Percentiles rank a stretch among this genome's conserved stretches.
Conservation (phyloP, 2,113 vertebrate species). For the Sebastes schlegelii region DNA sequence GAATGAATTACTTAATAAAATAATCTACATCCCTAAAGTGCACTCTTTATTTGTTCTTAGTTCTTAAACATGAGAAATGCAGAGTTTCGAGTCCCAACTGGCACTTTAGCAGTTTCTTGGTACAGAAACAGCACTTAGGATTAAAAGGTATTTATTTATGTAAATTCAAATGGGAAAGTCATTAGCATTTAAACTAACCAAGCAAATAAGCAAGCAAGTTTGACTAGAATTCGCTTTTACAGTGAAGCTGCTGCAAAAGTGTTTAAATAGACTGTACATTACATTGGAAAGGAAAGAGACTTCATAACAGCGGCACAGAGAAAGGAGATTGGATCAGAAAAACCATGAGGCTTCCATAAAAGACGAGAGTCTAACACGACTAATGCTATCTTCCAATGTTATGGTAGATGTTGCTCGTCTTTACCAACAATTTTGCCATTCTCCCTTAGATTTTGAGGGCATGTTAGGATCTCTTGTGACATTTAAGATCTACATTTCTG, state of each 20-base stretch:
- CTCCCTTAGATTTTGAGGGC: not conserved
- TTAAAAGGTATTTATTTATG: not conserved
- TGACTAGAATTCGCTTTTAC: not conserved
- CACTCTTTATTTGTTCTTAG: not conserved
- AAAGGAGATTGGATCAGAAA: conserved; percentile 13
- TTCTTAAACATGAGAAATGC: no score
- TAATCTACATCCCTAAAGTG: not conserved
- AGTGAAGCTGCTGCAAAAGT: not conserved
- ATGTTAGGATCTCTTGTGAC: not conserved
- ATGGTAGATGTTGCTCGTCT: not conserved
- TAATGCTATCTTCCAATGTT: not conserved
- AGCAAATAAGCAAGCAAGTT: not conserved
- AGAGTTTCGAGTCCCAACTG: not conserved
- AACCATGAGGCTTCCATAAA: conserved; percentile 8
- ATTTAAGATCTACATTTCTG: not conserved
- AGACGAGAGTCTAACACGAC: not conserved
- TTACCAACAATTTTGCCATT: not conserved
- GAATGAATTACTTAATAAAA: not conserved
- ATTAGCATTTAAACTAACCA: not conserved
- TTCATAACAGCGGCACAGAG: not conserved
- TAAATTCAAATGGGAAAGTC: not conserved
- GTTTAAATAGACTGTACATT: conserved; percentile 22
- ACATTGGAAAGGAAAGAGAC: not conserved
- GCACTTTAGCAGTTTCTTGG: not conserved
- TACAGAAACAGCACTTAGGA: not conserved